Evolutionary conservation across 2,888 invertebrate genomes (phyloP), one percentile per base, ranked within the genome.

Genomic region (Apamea epomidion): DNA sequence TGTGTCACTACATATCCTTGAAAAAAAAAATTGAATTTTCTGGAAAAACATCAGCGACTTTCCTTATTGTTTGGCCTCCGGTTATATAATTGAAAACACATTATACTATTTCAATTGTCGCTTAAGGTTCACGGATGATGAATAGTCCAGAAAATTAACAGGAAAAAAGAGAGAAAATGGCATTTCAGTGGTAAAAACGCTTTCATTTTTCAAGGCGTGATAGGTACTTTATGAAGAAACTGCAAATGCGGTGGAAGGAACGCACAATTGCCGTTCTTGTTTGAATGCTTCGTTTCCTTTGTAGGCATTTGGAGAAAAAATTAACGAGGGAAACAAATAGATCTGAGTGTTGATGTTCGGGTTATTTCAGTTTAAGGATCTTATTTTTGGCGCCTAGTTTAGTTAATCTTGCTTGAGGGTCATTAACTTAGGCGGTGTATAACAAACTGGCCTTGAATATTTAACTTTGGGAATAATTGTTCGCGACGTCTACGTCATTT

Each of bases 191-290:
- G 84, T 81, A 88, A 90, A 91, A 93, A 87, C 86, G 90, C 88
- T 90, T 91, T 86, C 93, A 94, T 94, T 94, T 94, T 93, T 93
- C 94, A 93, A 91, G 88, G 87, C 92, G 91, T 93, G 93, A 93
- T 93, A 92, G 93, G 91, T 93, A 94, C 93, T 93, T 94, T 94
- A 93, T 90, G 91, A 91, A 90, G 92, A 91, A 92, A 93, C 93
- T 94, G 93, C 93, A 93, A 94, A 94, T 94, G 94, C 93, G 92
- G 89, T 91, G 93, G 92, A 93, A 93, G 87, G 84, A 91, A 90
- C 88, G 87, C 88, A 92, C 91, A 93, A 92, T 92, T 89, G 90
- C 86, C 91, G 85, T 74, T 87, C 87, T 89, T 90, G 58, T 90
- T 91, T 90, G 82, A 86, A 83, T 85, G 86, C 81, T 76, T 74